These are phyloP conservation scores for Rhea pennata DNA, from an alignment of 2,113 vertebrate genomes.

Conservation along the genomic window DNA sequence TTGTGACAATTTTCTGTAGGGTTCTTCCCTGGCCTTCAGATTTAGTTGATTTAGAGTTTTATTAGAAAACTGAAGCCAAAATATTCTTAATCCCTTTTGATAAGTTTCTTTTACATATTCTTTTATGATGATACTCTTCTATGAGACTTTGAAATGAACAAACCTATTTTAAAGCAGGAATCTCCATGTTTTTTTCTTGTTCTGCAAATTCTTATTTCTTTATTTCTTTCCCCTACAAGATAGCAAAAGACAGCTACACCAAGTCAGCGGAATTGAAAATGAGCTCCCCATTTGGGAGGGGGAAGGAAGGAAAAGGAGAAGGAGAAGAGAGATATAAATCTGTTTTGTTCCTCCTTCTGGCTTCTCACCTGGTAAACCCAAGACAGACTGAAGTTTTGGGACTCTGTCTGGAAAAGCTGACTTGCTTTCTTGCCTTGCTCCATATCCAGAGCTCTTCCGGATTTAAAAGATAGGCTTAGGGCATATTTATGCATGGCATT, in stretches of 20 bases:
- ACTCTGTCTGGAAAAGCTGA: not conserved
- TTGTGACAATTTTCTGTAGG: not conserved
- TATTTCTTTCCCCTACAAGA: not conserved
- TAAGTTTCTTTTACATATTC: not conserved
- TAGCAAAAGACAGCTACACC: not conserved
- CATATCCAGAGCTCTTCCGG: not conserved
- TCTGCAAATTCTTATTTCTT: not conserved
- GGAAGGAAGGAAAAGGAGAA: not conserved
- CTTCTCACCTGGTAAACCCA: not conserved
- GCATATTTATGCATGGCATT: not conserved
- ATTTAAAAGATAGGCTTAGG: not conserved
- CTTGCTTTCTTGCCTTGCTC: not conserved
- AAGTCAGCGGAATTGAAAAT: not conserved
- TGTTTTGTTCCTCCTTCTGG: not conserved
- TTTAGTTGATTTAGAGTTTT: not conserved
- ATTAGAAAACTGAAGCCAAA: not conserved
- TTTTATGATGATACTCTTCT: not conserved
- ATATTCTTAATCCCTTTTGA: not conserved
- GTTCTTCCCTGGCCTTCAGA: accelerated
- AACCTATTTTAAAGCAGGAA: not conserved
- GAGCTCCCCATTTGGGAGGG: not conserved
- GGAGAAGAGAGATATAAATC: not conserved
- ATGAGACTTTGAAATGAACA: not conserved
- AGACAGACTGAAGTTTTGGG: not conserved
- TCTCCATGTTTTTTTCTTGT: not conserved